Conservation (phyloP, 2,113 vertebrate genomes). For the Phylloscopus trochiloides region DNA sequence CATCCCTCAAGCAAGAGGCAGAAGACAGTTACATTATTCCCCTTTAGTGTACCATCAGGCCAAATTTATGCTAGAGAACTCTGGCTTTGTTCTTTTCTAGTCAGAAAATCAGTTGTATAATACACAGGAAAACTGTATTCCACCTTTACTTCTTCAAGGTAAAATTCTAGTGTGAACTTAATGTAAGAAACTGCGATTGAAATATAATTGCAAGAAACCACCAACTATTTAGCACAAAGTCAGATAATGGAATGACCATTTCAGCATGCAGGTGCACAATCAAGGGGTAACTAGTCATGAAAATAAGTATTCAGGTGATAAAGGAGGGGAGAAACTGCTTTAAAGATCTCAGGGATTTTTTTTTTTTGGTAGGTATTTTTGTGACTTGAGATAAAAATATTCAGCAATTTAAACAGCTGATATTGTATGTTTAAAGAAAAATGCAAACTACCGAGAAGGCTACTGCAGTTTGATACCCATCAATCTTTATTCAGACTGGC, state of each 20-base stretch:
- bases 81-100: not conserved
- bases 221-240: not conserved
- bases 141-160: not conserved
- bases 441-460: conserved; percentile 19
- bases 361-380: not conserved
- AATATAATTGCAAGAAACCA: not conserved
- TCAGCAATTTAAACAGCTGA: not conserved
- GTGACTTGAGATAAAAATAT: not conserved
- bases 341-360: not conserved
- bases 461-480: conserved; percentile 32
- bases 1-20: not conserved
- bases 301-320: not conserved
- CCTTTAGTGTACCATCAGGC: not conserved
- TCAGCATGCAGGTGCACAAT: not conserved
- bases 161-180: not conserved
- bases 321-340: not conserved
- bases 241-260: not conserved
- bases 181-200: not conserved
- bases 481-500: conserved; percentile 48
- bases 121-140: not conserved
- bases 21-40: not conserved
- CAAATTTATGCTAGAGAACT: not conserved
- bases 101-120: not conserved
- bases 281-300: not conserved
- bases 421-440: not conserved